Evolutionary conservation across 2,888 invertebrate genomes (phyloP), one percentile per base, ranked within the genome.

Genomic region (Gastrophysa polygoni): DNA sequence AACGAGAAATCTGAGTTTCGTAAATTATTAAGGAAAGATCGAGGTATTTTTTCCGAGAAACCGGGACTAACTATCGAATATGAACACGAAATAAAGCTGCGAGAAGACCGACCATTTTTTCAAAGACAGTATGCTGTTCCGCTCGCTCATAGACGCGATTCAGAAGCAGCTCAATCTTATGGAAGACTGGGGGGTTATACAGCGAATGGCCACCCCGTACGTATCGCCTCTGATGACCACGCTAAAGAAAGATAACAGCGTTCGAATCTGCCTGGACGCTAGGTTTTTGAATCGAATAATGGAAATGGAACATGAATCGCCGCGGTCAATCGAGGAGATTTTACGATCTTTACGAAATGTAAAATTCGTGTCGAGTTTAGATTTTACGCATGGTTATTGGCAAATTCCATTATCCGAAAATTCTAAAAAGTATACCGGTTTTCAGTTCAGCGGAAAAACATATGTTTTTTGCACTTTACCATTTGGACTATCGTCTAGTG

Each of bases 191-290:
- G 29, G 29, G 10, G 29, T 32, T 6, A 32, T 32, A 8, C 8
- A 32, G 29, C 28, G 49, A 24, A 34, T 21, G 34, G 49, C 64
- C 20, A 65, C 67, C 10, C 59, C 47, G 28, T 68, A 65, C 24
- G 56, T 67, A 10, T 62, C 60, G 11, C 63, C 64, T 8, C 20
- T 68, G 16, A 60, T 67, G 46, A 54, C 57, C 0, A 56, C 63
- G 5, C 17, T 63, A 0, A 69, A 71, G 44, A 59, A 63, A 32
- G 64, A 66, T 49, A 55, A 50, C 7, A 21, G 43, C 11, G 64
- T 67, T 3, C 47, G 69, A 8, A 38, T 67, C 11, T 70, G 70
- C 50, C 55, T 69, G 29, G 65, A 69, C 50, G 66, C 66, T 14
- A 32, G 69, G 16, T 8, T 34, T 38, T 44, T 71, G 1, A 71